These are phyloP conservation scores for Coelinius sp. DNA, from an alignment of 2,888 invertebrate genomes.

Conservation along the genomic window DNA sequence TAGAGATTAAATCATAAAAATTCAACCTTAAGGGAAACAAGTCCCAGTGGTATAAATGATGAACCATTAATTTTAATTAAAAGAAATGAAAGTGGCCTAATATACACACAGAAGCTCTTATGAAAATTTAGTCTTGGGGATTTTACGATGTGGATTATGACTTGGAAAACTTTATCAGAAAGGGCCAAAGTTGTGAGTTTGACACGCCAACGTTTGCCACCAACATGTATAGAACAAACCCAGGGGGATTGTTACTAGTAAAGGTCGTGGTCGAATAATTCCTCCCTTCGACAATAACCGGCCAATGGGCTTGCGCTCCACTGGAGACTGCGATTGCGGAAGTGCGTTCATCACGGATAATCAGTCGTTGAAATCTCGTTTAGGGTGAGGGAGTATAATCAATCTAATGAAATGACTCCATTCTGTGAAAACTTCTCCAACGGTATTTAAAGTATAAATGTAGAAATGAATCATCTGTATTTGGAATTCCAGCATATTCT, in stretches of 20 bases:
- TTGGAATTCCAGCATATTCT: neutral
- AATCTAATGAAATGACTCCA: slow-evolving; percentile 24
- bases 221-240: neutral
- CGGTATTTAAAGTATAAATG: neutral
- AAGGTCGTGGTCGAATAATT: slow-evolving; percentile 37
- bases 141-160: slow-evolving; percentile 37
- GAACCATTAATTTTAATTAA: slow-evolving; percentile 36
- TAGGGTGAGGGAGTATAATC: slow-evolving; percentile 33
- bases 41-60: slow-evolving; percentile 13
- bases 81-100: slow-evolving; percentile 34
- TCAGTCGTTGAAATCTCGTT: slow-evolving; percentile 35
- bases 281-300: slow-evolving; percentile 40
- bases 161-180: slow-evolving; percentile 32
- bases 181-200: slow-evolving; percentile 24
- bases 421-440: slow-evolving; percentile 8
- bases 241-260: slow-evolving; percentile 13
- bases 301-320: slow-evolving; percentile 29
- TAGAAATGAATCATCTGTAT: neutral
- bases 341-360: slow-evolving; percentile 40
- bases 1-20: slow-evolving; percentile 5
- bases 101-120: slow-evolving; percentile 23
- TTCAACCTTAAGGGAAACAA: slow-evolving; percentile 12
- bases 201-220: slow-evolving; percentile 28
- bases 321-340: slow-evolving; percentile 37
- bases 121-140: slow-evolving; percentile 26